Evolutionary conservation across 2,888 invertebrate species (phyloP), one percentile per base, ranked within the genome.

Genomic region (Acanthacorydalis orientalis): DNA sequence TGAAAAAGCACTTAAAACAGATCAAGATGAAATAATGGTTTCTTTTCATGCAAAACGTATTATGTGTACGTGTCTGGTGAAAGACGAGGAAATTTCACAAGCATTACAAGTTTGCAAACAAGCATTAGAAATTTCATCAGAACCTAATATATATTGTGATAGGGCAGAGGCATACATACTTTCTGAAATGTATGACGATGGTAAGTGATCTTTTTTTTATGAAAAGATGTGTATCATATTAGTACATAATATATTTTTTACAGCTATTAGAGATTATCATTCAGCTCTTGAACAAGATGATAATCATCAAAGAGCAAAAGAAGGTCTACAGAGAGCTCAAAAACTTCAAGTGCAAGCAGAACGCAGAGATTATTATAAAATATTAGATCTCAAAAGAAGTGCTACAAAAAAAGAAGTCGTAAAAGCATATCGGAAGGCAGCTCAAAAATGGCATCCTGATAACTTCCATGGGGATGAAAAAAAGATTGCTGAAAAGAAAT

Each of bases 391-490:
- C 1, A 84, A 86, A 61, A 77, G 91, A 60, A 80, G 79, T 46
- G 97, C 98, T 2, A 80, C 72, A 44, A 98, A 98, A 68, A 83
- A 83, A 59, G 92, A 97, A 64, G 90, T 99, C 40, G 72, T 80
- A 11, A 97, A 96, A 72, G 97, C 93, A 14, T 98, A 98, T 67
- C 78, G 97, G 54, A 92, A 91, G 70, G 79, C 90, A 46, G 98
- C 98, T 11, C 91, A 92, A 67, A 87, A 95, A 65, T 99, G 97
- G 96, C 98, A 98, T 70, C 98, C 98, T 0, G 98, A 98, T 68
- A 92, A 87, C 68, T 96, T 82, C 67, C 76, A 75, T 46, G 84
- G 80, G 10, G 85, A 87, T 52, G 90, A 91, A 63, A 96, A 96
- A 70, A 88, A 92, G 61, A 72, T 81, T 45, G 98, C 98, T 0